Base-by-base conservation (phyloP, 1,140 invertebrate species). In the Monochamus saltuarius region DNA sequence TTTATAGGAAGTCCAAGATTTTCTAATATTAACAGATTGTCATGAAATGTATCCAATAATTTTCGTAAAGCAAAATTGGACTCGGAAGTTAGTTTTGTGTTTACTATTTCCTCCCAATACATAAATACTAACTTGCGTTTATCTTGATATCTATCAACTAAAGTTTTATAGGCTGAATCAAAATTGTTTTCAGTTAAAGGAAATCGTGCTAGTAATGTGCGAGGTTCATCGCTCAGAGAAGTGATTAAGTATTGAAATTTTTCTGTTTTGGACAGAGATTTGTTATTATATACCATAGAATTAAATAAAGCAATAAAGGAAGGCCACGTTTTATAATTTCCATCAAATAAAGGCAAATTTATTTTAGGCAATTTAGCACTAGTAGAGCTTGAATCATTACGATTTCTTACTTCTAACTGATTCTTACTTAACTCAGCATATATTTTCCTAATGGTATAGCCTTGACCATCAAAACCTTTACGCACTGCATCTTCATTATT, bases 121-220 rank as follows among this genome's bases (percentile, higher is more conserved):
- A 52, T 56, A 11, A 61, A 37, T 3, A 64, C 58, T 2, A 69
- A 59, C 8, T 66, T 39, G 13, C 64, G 46, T 13, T 61, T 55
- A 34, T 69, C 68, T 38, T 72, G 45, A 40, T 66, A 73, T 17
- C 67, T 47, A 16, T 63, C 36, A 1, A 56, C 58, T 14, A 73
- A 50, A 0, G 61, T 17, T 13, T 65, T 46, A 49, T 60, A 67
- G 4, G 70, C 70, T 19, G 43, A 45, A 0, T 39, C 8, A 40
- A 68, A 73, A 63, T 72, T 71, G 13, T 43, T 35, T 2, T 61
- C 65, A 0, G 61, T 60, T 1, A 61, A 47, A 9, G 52, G 59
- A 29, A 71, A 34, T 7, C 49, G 55, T 29, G 49, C 9, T 47
- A 71, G 63, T 0, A 64, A 49, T 35, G 56, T 9, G 0, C 52